A percentile compares a stretch with the other conserved stretches of the same genome.
Evolutionary conservation across 2,888 invertebrate species (phyloP).

Genomic region (Protodeltote pygarga): DNA sequence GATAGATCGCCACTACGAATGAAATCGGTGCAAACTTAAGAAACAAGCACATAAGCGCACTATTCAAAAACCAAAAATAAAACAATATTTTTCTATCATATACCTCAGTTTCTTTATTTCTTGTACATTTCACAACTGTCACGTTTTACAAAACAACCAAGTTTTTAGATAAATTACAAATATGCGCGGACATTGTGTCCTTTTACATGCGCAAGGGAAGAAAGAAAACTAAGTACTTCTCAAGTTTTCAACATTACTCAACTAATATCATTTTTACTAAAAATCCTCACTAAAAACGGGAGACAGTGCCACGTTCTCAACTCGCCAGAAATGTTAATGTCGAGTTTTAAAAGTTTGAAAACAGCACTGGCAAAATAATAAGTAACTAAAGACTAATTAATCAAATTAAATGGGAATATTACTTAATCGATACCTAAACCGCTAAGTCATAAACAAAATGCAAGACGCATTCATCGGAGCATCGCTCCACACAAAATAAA

Average conservation of each 20-base stretch:
- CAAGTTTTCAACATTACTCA: constrained; percentile 53
- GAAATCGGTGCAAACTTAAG: constrained; percentile 69
- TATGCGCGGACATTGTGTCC: constrained; percentile 23
- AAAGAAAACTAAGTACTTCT: constrained; percentile 51
- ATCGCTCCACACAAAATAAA: constrained; percentile 55
- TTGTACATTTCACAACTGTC: constrained; percentile 83
- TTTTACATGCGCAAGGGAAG: constrained; percentile 33
- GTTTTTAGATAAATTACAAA: constrained; percentile 39
- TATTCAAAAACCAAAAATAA: constrained; percentile 70
- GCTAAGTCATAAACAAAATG: constrained; percentile 71
- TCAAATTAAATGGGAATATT: constrained; percentile 81
- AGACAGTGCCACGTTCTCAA: constrained; percentile 70
- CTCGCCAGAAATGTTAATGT: constrained; percentile 41
- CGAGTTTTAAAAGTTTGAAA: constrained; percentile 59
- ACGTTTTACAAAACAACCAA: constrained; percentile 72
- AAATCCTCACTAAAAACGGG: constrained; percentile 61
- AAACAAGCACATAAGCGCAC: constrained; percentile 79
- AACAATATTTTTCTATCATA: constrained; percentile 76
- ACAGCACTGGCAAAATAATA: constrained; percentile 66
- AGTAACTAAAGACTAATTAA: constrained; percentile 72
- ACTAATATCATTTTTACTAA: constrained; percentile 67
- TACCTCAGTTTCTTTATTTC: constrained; percentile 79
- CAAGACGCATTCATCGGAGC: constrained; percentile 68
- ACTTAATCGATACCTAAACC: constrained; percentile 77
- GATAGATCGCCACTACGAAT: constrained; percentile 57